Base-by-base conservation (phyloP, 1,140 invertebrate genomes). In the Aphelenchoides avenae region DNA sequence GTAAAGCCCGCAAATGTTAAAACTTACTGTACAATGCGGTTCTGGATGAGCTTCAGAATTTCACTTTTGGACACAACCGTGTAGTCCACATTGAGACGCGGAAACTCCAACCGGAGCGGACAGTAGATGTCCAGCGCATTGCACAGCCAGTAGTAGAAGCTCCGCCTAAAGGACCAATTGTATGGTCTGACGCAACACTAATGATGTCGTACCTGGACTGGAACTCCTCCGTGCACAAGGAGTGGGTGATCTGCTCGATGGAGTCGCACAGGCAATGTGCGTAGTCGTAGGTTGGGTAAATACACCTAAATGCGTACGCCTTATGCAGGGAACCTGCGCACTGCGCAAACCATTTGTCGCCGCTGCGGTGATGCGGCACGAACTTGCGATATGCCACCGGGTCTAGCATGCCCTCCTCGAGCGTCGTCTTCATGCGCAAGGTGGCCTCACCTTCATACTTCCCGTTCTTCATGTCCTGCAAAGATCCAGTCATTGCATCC, bases 31-130 rank as follows among this genome's bases (percentile, higher is more conserved):
- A 97, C 91, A 78, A 91, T 86, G 57, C 84, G 84, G 73, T 89
- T 85, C 11, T 83, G 81, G 55, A 98, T 97, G 0, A 99, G 80
- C 78, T 95, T 96, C 13, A 82, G 87, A 66, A 99, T 97, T 82
- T 98, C 98, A 59, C 95, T 82, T 78, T 99, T 99, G 0, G 93
- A 97, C 5, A 98, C 89, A 9, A 99, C 89, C 0, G 94, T 92
- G 73, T 98, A 97, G 78, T 89, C 87, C 44, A 99, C 84, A 79
- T 97, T 98, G 0, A 99, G 81, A 52, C 94, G 80, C 0, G 91
- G 91, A 79, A 97, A 99, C 79, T 99, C 95, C 94, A 94, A 98
- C 77, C 99, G 95, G 0, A 98, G 94, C 0, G 95, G 95, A 76
- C 94, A 97, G 78, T 98, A 99, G 52, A 95, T 86, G 68, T 90